Conservation (phyloP, 1,140 invertebrate genomes). For the Gonatopus flavifemur region DNA sequence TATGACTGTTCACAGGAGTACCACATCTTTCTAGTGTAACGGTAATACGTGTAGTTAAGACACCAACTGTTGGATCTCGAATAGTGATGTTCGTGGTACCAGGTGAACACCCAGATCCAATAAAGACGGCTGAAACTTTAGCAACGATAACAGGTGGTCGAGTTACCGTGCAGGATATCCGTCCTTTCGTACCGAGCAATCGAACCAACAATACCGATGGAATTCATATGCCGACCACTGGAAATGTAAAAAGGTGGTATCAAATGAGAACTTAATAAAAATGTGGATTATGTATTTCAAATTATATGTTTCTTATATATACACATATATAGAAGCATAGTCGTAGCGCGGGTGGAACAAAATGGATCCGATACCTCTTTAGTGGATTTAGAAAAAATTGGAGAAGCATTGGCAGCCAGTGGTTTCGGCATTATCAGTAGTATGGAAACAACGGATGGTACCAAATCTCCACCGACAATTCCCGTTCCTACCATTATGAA, state of each 20-base stretch:
- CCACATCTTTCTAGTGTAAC: conserved; percentile 70
- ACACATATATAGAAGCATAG: conserved; percentile 75
- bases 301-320: conserved; percentile 21
- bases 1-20: conserved; percentile 53
- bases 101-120: conserved; percentile 70
- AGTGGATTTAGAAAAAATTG: conserved; percentile 54
- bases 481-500: not conserved
- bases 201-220: conserved; percentile 15
- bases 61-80: conserved; percentile 63
- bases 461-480: conserved; percentile 11
- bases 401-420: conserved; percentile 67
- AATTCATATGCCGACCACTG: conserved; percentile 15
- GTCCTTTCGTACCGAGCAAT: conserved; percentile 63
- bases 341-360: conserved; percentile 64
- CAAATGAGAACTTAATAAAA: not conserved
- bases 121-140: conserved; percentile 71
- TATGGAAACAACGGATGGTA: conserved; percentile 22
- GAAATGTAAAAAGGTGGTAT: conserved; percentile 32
- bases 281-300: not conserved
- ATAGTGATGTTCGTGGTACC: conserved; percentile 79
- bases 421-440: conserved; percentile 55
- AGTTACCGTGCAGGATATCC: conserved; percentile 72
- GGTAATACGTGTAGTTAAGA: conserved; percentile 70
- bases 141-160: conserved; percentile 75
- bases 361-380: conserved; percentile 41